Evolutionary conservation across 1,140 invertebrate species (phyloP).

Genomic region (Drosophila parabipectinata): DNA sequence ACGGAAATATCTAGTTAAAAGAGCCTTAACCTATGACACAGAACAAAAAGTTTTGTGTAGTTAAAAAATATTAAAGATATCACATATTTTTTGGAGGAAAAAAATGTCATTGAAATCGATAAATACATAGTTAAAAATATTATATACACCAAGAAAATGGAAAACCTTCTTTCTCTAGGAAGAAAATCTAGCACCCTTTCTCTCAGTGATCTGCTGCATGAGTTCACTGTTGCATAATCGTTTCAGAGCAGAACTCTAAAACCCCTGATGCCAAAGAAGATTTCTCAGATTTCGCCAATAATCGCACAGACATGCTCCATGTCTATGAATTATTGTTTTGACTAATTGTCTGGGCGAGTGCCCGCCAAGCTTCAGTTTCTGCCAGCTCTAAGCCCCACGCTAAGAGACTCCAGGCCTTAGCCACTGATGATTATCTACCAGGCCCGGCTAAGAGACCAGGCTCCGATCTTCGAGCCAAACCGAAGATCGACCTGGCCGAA

Average conservation of each 20-base stretch:
- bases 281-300: constrained; percentile 71
- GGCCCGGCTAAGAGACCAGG: constrained; percentile 22
- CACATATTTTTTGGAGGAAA: no score
- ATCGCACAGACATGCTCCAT: constrained; percentile 38
- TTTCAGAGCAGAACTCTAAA: constrained; percentile 53
- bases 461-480: constrained; percentile 7
- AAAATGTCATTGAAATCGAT: no score
- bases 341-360: constrained; percentile 66
- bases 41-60: background rate
- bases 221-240: constrained; percentile 48
- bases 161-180: background rate
- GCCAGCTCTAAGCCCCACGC: background rate
- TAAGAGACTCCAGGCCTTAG: background rate
- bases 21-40: constrained; percentile 49
- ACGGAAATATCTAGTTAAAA: constrained; percentile 65
- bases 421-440: constrained; percentile 63
- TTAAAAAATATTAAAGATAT: background rate
- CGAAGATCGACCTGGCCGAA: constrained; percentile 39
- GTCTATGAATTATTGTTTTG: constrained; percentile 69
- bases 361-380: constrained; percentile 6
- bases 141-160: background rate
- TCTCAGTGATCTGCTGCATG: constrained; percentile 6
- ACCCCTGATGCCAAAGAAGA: constrained; percentile 76
- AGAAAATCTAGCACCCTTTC: no score
- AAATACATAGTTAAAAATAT: no score